A percentile compares a stretch with the other conserved stretches of the same genome.
phyloP scores from a whole-genome alignment of 2,888 invertebrate genomes.

The Euzetes globulus region DNA sequence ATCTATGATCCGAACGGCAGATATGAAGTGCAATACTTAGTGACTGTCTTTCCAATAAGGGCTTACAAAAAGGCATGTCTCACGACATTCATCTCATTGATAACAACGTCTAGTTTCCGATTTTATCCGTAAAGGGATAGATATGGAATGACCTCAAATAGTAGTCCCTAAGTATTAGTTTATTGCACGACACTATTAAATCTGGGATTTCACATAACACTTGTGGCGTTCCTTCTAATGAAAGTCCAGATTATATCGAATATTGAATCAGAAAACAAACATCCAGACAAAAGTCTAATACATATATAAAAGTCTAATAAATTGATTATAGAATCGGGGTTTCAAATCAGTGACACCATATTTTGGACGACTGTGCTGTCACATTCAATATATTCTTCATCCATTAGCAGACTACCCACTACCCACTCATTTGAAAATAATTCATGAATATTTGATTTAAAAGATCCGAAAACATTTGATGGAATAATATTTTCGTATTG shows the following conservation, averaged over 20 bases:
- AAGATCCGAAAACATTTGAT: too few species aligned
- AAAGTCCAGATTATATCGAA: not conserved
- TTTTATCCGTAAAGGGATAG: not conserved
- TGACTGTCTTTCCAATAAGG: not conserved
- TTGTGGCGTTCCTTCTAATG: not conserved
- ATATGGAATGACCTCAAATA: constrained; percentile 7
- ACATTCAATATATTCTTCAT: too few species aligned
- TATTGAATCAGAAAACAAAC: too few species aligned
- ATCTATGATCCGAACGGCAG: not conserved
- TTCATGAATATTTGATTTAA: too few species aligned
- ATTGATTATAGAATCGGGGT: too few species aligned
- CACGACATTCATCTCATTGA: constrained; percentile 8
- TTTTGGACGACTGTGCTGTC: too few species aligned
- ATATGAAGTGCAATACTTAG: constrained; percentile 12
- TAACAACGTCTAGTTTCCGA: not conserved
- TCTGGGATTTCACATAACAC: not conserved
- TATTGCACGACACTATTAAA: not conserved
- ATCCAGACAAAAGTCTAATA: too few species aligned
- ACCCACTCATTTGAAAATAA: too few species aligned
- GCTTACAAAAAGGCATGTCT: not conserved
- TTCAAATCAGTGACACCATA: too few species aligned
- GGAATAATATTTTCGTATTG: too few species aligned
- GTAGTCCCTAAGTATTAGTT: not conserved
- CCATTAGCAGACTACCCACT: too few species aligned
- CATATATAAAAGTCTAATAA: too few species aligned